Evolutionary conservation across 2,113 vertebrate genomes (phyloP).

Genomic region (Hippoglossus stenolepis): DNA sequence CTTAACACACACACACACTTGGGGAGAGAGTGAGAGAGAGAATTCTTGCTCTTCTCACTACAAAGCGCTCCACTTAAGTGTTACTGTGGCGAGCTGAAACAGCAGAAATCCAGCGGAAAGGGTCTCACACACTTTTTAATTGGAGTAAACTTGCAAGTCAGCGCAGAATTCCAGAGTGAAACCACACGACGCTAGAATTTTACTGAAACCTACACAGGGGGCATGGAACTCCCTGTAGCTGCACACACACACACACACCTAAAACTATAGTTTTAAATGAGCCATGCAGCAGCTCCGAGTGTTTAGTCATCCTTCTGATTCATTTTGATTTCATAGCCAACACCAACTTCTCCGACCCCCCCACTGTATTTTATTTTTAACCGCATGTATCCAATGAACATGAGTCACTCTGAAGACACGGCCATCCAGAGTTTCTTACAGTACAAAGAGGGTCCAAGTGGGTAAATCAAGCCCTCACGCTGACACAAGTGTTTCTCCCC

Average conservation of each 20-base stretch:
- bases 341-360: neutral
- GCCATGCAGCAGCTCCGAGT: neutral
- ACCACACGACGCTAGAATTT: constrained; percentile 49
- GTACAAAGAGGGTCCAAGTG: constrained; percentile 37
- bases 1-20: constrained; percentile 11
- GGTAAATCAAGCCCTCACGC: constrained; percentile 20
- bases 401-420: constrained; percentile 17
- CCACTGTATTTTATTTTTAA: neutral
- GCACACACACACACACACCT: neutral
- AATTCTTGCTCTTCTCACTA: constrained; percentile 16
- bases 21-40: neutral
- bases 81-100: constrained; percentile 52
- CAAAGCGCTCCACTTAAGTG: constrained; percentile 30
- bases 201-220: constrained; percentile 4
- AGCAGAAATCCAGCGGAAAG: constrained; percentile 42
- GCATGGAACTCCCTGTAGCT: constrained; percentile 6
- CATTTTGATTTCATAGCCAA: neutral
- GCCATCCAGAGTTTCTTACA: neutral
- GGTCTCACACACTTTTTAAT: constrained; percentile 29
- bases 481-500: constrained; percentile 11
- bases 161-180: constrained; percentile 49
- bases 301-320: neutral
- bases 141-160: constrained; percentile 50
- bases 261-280: accelerated
- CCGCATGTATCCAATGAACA: constrained; percentile 4